Evolutionary conservation across 2,797 vertebrate species (phyloP), one percentile per base, ranked within the genome.

Genomic region (Meriones psammophilus): DNA sequence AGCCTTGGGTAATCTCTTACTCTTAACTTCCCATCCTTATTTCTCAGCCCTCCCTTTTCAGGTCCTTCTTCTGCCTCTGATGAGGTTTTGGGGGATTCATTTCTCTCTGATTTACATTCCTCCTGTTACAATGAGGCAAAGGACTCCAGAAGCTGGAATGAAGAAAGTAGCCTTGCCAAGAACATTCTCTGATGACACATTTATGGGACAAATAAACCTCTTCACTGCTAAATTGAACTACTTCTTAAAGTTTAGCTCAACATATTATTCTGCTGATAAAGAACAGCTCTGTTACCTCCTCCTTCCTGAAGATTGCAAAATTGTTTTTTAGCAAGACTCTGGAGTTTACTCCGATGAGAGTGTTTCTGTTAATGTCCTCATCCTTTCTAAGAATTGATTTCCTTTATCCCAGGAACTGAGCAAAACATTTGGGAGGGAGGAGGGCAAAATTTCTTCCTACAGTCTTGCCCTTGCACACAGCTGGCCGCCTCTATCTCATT

Each of bases 301-400:
- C 5, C 3, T 93, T 92, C 20, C 62, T 89, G 36, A 81, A 85
- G 10, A 68, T 8, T 84, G 28, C 7, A 50, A 74, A 42, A 13
- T 42, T 89, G 26, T 62, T 81, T 92, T 56, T 90, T 90, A 92
- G 13, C 68, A 60, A 89, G 91, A 89, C 18, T 77, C 33, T 64
- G 50, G 58, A 94, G 74, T 81, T 92, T 86, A 69, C 39, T 85
- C 24, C 86, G 22, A 15, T 90, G 46, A 69, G 4, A 64, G 17
- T 64, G 39, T 87, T 79, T 92, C 79, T 95, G 64, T 95, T 88
- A 10, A 92, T 92, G 50, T 86, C 22, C 81, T 93, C 7, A 64
- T 88, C 15, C 0, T 77, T 96, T 80, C 50, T 20, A 94, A 91
- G 66, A 78, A 74, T 80, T 62, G 64, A 81, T 92, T 93, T 87